Percentiles rank a stretch among this genome's conserved stretches.
These are phyloP conservation scores for Erynnis tages DNA, from an alignment of 2,888 invertebrate species.

Conservation along the genomic window DNA sequence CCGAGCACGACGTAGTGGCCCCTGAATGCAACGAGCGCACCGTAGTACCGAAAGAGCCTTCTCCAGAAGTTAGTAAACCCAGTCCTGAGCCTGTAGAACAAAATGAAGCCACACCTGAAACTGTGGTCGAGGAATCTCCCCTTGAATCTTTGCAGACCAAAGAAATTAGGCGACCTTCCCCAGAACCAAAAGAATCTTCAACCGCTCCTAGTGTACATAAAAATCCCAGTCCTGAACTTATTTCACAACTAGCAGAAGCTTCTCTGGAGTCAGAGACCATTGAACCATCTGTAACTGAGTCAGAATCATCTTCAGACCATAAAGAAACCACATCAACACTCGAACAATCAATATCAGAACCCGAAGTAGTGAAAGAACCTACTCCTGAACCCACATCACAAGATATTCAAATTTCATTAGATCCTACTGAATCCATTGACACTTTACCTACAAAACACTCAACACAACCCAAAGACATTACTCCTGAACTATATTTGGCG, in stretches of 20 bases:
- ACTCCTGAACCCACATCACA: too few relatives aligned
- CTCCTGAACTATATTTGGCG: not conserved
- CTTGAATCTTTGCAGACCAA: slow-evolving; percentile 19
- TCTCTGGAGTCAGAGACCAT: slow-evolving; percentile 18
- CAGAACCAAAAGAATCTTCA: slow-evolving; percentile 34
- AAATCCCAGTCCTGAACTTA: not conserved
- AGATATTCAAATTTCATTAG: too few relatives aligned
- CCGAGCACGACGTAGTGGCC: slow-evolving; percentile 29
- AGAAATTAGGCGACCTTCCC: slow-evolving; percentile 32
- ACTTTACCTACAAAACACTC: not conserved
- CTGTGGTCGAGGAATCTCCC: slow-evolving; percentile 22
- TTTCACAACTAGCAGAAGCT: slow-evolving; percentile 35
- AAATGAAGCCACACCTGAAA: slow-evolving; percentile 10
- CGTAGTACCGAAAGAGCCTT: slow-evolving; percentile 27
- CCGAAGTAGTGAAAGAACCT: too few relatives aligned
- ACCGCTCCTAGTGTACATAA: slow-evolving; percentile 33
- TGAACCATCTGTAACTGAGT: not conserved
- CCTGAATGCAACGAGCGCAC: slow-evolving; percentile 36
- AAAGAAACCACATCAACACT: not conserved
- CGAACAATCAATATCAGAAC: not conserved
- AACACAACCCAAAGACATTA: not conserved
- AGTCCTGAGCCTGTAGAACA: slow-evolving; percentile 6
- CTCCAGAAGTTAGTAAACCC: slow-evolving; percentile 25
- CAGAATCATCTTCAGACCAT: not conserved
- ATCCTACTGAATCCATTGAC: not conserved